Conservation (phyloP, 2,888 invertebrate species). For the Oscheius onirici region DNA sequence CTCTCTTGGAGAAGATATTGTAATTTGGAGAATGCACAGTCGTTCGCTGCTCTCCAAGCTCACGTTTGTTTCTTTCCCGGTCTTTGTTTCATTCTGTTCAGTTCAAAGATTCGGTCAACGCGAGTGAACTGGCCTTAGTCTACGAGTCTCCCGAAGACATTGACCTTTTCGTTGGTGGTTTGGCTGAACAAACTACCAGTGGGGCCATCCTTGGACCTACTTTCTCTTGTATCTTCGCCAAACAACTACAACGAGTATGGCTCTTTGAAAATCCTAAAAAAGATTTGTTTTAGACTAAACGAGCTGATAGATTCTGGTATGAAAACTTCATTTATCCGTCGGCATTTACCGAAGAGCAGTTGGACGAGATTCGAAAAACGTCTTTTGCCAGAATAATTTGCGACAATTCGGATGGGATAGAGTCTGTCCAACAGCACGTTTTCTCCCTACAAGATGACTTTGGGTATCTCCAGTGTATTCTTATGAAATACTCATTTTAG, state of each 20-base stretch:
- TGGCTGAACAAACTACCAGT: conserved; percentile 66
- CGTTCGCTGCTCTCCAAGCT: conserved; percentile 43
- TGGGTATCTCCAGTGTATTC: conserved; percentile 48
- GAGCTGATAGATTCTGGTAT: conserved; percentile 72
- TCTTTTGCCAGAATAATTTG: conserved; percentile 69
- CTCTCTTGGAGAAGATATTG: conserved; percentile 64
- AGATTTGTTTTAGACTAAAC: conserved; percentile 45
- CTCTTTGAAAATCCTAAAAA: not conserved
- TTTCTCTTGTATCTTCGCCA: conserved; percentile 68
- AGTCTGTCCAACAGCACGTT: conserved; percentile 63
- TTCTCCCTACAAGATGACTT: conserved; percentile 68
- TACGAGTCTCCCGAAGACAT: conserved; percentile 65
- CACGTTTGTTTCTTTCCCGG: conserved; percentile 20
- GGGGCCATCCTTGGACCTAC: conserved; percentile 69
- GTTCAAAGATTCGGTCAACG: conserved; percentile 39
- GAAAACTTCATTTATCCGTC: conserved; percentile 71
- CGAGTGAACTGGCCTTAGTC: conserved; percentile 30
- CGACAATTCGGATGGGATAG: conserved; percentile 67
- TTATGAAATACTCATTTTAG: conserved; percentile 40
- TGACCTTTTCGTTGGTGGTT: conserved; percentile 69
- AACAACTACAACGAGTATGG: conserved; percentile 64
- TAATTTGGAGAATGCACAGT: conserved; percentile 51
- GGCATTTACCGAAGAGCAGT: conserved; percentile 66
- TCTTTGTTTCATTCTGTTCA: not conserved
- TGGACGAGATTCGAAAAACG: conserved; percentile 67